Percentiles rank a stretch among this genome's conserved stretches.
Evolutionary conservation across 2,888 invertebrate species (phyloP).

Genomic region (Ptilodon capucinus): DNA sequence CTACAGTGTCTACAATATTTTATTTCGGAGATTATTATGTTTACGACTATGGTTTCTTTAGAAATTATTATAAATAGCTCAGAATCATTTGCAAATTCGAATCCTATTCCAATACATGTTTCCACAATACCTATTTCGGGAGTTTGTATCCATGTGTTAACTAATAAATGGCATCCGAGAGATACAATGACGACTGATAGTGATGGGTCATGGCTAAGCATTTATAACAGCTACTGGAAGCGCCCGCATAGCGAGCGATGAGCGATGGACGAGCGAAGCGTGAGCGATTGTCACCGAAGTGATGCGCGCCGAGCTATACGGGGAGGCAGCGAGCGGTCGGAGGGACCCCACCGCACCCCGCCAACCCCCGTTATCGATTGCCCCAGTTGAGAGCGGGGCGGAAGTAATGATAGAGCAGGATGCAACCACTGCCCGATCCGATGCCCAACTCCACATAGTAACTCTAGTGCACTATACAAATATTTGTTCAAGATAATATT

Average conservation of each 20-base stretch:
- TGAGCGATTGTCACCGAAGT: constrained; percentile 78
- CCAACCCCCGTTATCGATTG: constrained; percentile 82
- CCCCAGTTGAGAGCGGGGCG: constrained; percentile 84
- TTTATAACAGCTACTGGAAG: neutral
- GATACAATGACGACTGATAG: neutral
- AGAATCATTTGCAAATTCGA: neutral
- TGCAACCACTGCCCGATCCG: constrained; percentile 78
- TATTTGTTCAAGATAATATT: constrained; percentile 72
- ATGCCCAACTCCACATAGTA: constrained; percentile 68
- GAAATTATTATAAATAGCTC: neutral
- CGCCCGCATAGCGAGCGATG: constrained; percentile 27
- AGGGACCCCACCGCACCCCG: constrained; percentile 42
- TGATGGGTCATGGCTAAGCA: neutral
- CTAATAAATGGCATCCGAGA: neutral
- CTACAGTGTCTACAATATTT: constrained; percentile 14
- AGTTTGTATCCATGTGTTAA: neutral
- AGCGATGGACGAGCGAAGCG: constrained; percentile 51
- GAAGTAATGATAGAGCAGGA: constrained; percentile 80
- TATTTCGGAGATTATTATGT: constrained; percentile 10
- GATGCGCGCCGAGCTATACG: constrained; percentile 64
- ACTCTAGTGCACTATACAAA: constrained; percentile 76
- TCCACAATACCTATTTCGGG: neutral
- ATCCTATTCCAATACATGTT: neutral
- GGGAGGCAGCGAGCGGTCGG: constrained; percentile 50
- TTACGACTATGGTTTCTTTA: too few relatives aligned